phyloP scores from a whole-genome alignment of 2,113 vertebrate species.

The Mustela nigripes region DNA sequence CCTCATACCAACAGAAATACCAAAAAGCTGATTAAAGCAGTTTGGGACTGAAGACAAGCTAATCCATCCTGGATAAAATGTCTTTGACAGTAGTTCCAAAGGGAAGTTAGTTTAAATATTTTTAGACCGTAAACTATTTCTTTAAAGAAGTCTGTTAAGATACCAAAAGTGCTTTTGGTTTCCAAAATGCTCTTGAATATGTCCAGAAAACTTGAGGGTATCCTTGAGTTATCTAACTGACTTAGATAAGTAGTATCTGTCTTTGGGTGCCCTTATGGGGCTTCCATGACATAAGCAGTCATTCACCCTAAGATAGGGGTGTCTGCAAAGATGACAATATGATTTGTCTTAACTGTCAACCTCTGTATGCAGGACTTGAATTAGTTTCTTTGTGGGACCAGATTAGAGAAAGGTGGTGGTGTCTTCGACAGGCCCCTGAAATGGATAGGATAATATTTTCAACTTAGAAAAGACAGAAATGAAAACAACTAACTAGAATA shows the following conservation, averaged over 20 bases:
- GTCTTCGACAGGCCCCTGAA: background rate
- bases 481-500: background rate
- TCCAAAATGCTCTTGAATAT: background rate
- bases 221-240: background rate
- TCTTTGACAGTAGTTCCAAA: background rate
- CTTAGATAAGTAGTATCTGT: background rate
- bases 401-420: background rate
- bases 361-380: background rate
- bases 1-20: background rate
- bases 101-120: background rate
- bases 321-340: background rate
- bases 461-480: slow-evolving; percentile 21
- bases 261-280: background rate
- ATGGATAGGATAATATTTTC: slow-evolving; percentile 2
- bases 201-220: background rate
- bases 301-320: background rate
- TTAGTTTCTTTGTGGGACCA: background rate
- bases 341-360: background rate
- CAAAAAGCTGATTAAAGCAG: background rate
- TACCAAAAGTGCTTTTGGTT: background rate
- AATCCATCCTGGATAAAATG: background rate
- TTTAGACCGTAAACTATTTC: slow-evolving; percentile 42
- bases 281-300: background rate
- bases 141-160: slow-evolving; percentile 12
- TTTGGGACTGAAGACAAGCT: background rate